A percentile compares a stretch with the other conserved stretches of the same genome.
Conservation (phyloP, 1,140 invertebrate genomes). For the Saccostrea cuccullata region DNA sequence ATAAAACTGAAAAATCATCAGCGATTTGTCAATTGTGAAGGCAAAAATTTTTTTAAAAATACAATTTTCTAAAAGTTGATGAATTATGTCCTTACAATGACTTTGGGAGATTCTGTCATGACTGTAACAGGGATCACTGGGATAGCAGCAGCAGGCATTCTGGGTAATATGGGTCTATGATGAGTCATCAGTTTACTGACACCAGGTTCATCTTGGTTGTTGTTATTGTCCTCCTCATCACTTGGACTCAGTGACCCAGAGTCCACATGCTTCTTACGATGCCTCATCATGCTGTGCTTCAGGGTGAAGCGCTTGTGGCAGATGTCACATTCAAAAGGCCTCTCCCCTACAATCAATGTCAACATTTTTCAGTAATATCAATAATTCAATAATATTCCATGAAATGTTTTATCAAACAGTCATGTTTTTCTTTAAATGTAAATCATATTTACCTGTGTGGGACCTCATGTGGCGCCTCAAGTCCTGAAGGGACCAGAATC, state of each 20-base stretch:
- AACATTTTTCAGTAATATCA: not conserved
- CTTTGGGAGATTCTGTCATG: slow-evolving; percentile 37
- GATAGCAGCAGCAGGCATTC: slow-evolving; percentile 23
- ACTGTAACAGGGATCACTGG: slow-evolving; percentile 45
- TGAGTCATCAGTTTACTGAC: slow-evolving; percentile 36
- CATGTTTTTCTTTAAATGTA: no score
- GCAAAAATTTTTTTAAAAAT: not conserved
- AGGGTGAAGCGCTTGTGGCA: slow-evolving; percentile 91
- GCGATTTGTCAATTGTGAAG: no score
- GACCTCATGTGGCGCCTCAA: slow-evolving; percentile 91
- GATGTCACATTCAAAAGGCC: slow-evolving; percentile 76
- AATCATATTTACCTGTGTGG: slow-evolving; percentile 70
- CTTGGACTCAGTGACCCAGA: slow-evolving; percentile 55
- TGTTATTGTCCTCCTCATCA: slow-evolving; percentile 56
- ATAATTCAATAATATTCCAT: not conserved
- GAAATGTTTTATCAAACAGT: no score
- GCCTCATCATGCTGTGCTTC: slow-evolving; percentile 95
- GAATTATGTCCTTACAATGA: not conserved
- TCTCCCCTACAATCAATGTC: slow-evolving; percentile 67
- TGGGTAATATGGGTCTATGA: slow-evolving; percentile 49
- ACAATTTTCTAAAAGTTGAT: not conserved
- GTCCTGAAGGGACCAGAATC: slow-evolving; percentile 96
- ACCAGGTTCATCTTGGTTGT: slow-evolving; percentile 3
- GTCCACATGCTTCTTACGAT: slow-evolving; percentile 84
- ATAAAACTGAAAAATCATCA: not conserved